phyloP scores from a whole-genome alignment of 2,888 invertebrate species.

The Metalampra italica region DNA sequence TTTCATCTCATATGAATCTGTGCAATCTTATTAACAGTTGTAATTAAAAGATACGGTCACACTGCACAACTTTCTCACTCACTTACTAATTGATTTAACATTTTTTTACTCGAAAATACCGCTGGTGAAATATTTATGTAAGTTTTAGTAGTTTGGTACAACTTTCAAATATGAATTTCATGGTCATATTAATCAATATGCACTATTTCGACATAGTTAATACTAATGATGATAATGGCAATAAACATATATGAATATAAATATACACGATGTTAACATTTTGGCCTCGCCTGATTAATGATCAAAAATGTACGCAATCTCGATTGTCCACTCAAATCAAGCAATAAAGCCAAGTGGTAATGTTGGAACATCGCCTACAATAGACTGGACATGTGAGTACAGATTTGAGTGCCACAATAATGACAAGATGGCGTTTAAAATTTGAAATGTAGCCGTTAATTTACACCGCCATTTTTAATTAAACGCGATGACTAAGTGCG shows the following conservation, averaged over 20 bases:
- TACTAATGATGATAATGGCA: slow-evolving; percentile 17
- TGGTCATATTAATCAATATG: slow-evolving; percentile 33
- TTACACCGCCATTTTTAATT: slow-evolving; percentile 71
- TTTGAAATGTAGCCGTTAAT: slow-evolving; percentile 68
- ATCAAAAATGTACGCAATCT: slow-evolving; percentile 46
- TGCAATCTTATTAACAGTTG: too few species aligned
- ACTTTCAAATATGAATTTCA: too few species aligned
- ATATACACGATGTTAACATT: slow-evolving; percentile 13
- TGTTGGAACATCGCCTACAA: slow-evolving; percentile 10
- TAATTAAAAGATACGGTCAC: too few species aligned
- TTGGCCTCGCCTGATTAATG: slow-evolving; percentile 48
- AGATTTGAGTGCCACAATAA: slow-evolving; percentile 32
- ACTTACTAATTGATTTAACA: too few species aligned
- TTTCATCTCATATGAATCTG: too few species aligned
- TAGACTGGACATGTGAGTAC: slow-evolving; percentile 20
- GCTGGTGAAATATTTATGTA: too few species aligned
- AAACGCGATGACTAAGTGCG: slow-evolving; percentile 75
- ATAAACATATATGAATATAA: slow-evolving; percentile 2
- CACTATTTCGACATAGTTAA: slow-evolving; percentile 33
- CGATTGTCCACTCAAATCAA: slow-evolving; percentile 29
- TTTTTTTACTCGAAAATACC: too few species aligned
- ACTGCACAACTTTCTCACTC: too few species aligned
- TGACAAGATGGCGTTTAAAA: slow-evolving; percentile 46
- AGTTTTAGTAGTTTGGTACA: too few species aligned
- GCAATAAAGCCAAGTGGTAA: slow-evolving; percentile 1